phyloP scores from a whole-genome alignment of 1,140 invertebrate species.

The Trachymyrmex septentrionalis region DNA sequence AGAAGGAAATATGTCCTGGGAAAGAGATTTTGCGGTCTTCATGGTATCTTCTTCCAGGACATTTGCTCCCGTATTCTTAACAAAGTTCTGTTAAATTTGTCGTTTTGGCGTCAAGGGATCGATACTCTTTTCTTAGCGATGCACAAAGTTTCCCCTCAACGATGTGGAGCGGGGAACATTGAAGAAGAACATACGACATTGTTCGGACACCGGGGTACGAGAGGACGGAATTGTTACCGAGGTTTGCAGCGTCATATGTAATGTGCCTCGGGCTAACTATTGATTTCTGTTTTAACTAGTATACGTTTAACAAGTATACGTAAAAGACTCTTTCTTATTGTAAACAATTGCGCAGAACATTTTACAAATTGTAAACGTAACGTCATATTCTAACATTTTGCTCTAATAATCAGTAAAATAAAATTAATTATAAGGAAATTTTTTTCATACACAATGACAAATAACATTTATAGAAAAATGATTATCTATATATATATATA shows the following conservation, averaged over 20 bases:
- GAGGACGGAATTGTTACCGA: neutral
- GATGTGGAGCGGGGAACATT: neutral
- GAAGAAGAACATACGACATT: conserved; percentile 19
- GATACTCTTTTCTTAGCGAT: conserved; percentile 40
- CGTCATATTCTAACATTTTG: neutral
- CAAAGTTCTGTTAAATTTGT: conserved; percentile 19
- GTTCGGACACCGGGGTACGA: conserved; percentile 1
- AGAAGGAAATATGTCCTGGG: neutral
- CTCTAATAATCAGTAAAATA: neutral
- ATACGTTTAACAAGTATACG: neutral
- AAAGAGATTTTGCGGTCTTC: neutral
- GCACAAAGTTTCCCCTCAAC: conserved; percentile 33
- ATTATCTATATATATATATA: neutral
- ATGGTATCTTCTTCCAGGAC: conserved; percentile 2
- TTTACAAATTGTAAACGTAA: neutral
- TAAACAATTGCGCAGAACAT: neutral
- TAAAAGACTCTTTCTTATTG: neutral
- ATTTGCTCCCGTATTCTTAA: conserved; percentile 22
- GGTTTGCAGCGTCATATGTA: neutral
- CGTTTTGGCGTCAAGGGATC: conserved; percentile 19
- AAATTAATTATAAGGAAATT: conserved; percentile 13
- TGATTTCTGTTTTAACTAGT: conserved; percentile 24
- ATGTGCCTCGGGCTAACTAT: conserved; percentile 2
- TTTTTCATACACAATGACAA: too few relatives aligned
- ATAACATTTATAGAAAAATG: neutral